These are phyloP conservation scores for Ophiodon elongatus DNA, from an alignment of 2,113 vertebrate species.

Conservation along the genomic window DNA sequence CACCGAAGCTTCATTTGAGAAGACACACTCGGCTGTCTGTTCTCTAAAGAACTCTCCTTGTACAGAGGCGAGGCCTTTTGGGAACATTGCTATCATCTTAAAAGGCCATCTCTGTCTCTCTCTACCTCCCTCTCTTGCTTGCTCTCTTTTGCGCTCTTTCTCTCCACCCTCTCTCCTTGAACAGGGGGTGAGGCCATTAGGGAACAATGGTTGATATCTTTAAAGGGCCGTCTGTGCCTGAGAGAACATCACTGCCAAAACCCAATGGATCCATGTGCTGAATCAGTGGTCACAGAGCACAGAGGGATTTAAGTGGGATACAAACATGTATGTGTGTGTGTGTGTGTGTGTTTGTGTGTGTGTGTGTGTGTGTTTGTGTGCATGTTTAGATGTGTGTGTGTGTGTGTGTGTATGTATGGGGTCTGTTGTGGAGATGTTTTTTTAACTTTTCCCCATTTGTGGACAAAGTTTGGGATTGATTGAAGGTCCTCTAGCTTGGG, in stretches of 20 bases:
- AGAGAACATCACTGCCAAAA: constrained; percentile 63
- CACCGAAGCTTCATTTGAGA: constrained; percentile 69
- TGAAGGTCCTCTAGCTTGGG: constrained; percentile 18
- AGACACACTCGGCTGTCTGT: constrained; percentile 76
- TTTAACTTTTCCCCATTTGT: not conserved
- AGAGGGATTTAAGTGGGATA: constrained; percentile 54
- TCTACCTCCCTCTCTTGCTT: not conserved
- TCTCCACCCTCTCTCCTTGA: constrained; percentile 47
- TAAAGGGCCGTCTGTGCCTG: constrained; percentile 72
- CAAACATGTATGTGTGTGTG: constrained; percentile 5
- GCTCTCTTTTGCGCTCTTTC: constrained; percentile 1
- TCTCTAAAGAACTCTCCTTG: constrained; percentile 71
- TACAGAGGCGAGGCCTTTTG: constrained; percentile 62
- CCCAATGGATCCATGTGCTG: constrained; percentile 63
- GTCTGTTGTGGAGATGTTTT: constrained; percentile 15
- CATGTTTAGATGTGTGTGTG: constrained; percentile 1
- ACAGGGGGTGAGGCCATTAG: constrained; percentile 64
- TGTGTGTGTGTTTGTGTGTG: constrained; percentile 2
- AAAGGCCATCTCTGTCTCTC: constrained; percentile 60
- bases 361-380: not conserved
- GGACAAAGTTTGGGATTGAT: not conserved
- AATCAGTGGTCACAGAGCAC: constrained; percentile 64
- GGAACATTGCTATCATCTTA: constrained; percentile 72
- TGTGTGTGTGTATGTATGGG: constrained; percentile 5
- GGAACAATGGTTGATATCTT: constrained; percentile 73